Conservation (phyloP, 2,797 vertebrate genomes). For the Lepidocolaptes lacrymiger region DNA sequence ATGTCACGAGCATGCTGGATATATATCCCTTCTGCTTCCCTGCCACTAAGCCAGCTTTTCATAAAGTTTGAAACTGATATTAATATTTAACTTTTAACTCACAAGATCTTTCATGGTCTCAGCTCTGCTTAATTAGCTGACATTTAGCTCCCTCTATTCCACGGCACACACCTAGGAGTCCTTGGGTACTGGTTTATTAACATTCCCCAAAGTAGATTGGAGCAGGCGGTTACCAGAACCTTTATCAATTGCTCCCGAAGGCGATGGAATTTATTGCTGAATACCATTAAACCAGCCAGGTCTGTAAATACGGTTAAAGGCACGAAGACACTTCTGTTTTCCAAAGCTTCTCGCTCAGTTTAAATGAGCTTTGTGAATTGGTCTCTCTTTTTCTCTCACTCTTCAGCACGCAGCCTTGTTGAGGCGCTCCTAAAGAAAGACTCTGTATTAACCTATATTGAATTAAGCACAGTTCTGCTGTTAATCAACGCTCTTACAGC, state of each 20-base stretch:
- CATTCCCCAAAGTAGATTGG: slow-evolving; percentile 52
- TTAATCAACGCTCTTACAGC: slow-evolving; percentile 38
- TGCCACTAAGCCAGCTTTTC: slow-evolving; percentile 27
- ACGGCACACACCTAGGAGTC: not conserved
- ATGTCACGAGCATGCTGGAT: slow-evolving; percentile 9
- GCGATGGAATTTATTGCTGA: slow-evolving; percentile 45
- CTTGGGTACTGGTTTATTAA: slow-evolving; percentile 47
- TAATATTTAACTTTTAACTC: slow-evolving; percentile 65
- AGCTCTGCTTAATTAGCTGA: slow-evolving; percentile 62
- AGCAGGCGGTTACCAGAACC: slow-evolving; percentile 30
- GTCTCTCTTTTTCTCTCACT: not conserved
- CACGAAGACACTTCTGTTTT: not conserved
- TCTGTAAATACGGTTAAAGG: slow-evolving; percentile 61
- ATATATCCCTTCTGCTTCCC: slow-evolving; percentile 19
- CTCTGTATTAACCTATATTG: slow-evolving; percentile 19
- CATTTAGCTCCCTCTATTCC: slow-evolving; percentile 43
- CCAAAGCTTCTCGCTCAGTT: not conserved
- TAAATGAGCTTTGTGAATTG: slow-evolving; percentile 52
- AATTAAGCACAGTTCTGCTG: slow-evolving; percentile 55
- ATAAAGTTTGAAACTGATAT: slow-evolving; percentile 61
- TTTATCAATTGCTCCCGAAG: slow-evolving; percentile 56
- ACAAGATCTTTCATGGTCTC: slow-evolving; percentile 55
- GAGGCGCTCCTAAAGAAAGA: slow-evolving; percentile 34
- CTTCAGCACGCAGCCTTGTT: not conserved
- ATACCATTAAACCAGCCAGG: not conserved